Percentiles rank a stretch among this genome's conserved stretches.
Conservation (phyloP, 2,888 invertebrate species). For the Rhimphoctona megacephalus region DNA sequence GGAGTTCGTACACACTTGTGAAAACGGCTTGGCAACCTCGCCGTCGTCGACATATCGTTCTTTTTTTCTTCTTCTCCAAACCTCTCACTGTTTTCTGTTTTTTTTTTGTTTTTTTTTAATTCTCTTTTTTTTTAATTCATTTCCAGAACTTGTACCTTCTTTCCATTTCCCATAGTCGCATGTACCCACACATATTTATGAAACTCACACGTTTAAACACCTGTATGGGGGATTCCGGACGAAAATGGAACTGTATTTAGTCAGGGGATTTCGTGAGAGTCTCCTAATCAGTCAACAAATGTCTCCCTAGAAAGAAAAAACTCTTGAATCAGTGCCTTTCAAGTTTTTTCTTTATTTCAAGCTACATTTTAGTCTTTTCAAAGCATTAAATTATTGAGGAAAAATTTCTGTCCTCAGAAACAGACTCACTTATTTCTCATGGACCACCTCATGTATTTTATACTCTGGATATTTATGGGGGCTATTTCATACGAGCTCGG, state of each 20-base stretch:
- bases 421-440: background rate
- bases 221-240: slow-evolving; percentile 17
- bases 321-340: background rate
- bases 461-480: background rate
- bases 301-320: background rate
- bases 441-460: background rate
- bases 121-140: slow-evolving; percentile 43
- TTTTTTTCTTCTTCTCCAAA: slow-evolving; percentile 25
- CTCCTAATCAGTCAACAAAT: background rate
- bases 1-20: slow-evolving; percentile 50
- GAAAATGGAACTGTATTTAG: background rate
- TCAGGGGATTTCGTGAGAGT: background rate
- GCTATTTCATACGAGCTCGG: background rate
- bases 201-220: background rate
- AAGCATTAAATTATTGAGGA: background rate
- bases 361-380: background rate
- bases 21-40: slow-evolving; percentile 67
- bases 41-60: slow-evolving; percentile 38
- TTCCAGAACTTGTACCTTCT: slow-evolving; percentile 51
- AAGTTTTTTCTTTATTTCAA: background rate
- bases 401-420: background rate
- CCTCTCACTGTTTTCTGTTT: background rate
- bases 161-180: slow-evolving; percentile 37
- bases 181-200: background rate
- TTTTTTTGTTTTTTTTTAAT: background rate